phyloP scores from a whole-genome alignment of 2,888 invertebrate genomes.

The Bombylius discolor region DNA sequence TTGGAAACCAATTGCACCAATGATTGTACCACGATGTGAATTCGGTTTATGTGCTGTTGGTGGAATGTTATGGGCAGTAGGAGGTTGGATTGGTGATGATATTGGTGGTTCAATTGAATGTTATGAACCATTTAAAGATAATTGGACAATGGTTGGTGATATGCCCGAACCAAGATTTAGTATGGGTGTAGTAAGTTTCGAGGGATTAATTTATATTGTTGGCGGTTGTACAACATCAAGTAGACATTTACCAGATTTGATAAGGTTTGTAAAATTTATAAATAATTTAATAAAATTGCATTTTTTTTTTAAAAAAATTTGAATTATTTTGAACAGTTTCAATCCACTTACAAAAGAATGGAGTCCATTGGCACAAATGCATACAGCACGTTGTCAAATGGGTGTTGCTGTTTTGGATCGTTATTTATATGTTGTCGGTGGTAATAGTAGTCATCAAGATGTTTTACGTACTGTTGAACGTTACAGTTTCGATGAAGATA shows the following conservation, averaged over 20 bases:
- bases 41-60: conserved; percentile 77
- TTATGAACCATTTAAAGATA: conserved; percentile 65
- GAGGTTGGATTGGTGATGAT: conserved; percentile 88
- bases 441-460: conserved; percentile 67
- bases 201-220: conserved; percentile 63
- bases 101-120: conserved; percentile 80
- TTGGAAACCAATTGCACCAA: conserved; percentile 51
- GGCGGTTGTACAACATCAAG: conserved; percentile 77
- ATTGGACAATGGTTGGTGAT: conserved; percentile 64
- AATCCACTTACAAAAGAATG: conserved; percentile 72
- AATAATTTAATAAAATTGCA: neutral
- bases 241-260: conserved; percentile 65
- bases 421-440: conserved; percentile 76
- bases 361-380: conserved; percentile 63
- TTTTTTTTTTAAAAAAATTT: neutral
- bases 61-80: conserved; percentile 73
- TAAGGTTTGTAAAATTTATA: conserved; percentile 29
- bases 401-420: conserved; percentile 77
- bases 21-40: conserved; percentile 78
- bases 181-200: conserved; percentile 72
- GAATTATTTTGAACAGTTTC: conserved; percentile 40
- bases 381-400: conserved; percentile 73
- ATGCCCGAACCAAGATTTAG: conserved; percentile 78
- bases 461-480: conserved; percentile 69
- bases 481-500: conserved; percentile 40